Conservation (phyloP, 2,113 vertebrate genomes). For the Equus przewalskii region DNA sequence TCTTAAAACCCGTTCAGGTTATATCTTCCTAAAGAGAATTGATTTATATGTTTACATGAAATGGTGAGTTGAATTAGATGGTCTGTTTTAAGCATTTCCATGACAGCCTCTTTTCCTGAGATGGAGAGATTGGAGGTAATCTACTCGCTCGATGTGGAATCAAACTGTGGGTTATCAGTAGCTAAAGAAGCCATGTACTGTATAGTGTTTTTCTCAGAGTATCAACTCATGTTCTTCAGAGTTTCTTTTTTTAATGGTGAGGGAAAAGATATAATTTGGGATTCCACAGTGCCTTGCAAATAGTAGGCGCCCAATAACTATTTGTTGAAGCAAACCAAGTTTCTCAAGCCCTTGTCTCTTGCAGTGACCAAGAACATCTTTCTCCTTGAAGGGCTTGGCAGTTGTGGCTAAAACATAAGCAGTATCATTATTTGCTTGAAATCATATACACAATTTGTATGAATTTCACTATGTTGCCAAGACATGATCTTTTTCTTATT, state of each 20-base stretch:
- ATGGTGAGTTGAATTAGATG: background rate
- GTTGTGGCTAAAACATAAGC: constrained; percentile 81
- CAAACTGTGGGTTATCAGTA: fast-evolving
- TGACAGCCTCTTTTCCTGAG: constrained; percentile 18
- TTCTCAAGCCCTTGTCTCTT: constrained; percentile 75
- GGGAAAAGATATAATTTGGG: constrained; percentile 73
- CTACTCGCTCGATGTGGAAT: background rate
- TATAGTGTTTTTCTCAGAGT: constrained; percentile 72
- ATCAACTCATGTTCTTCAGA: constrained; percentile 66
- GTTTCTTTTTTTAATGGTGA: constrained; percentile 70
- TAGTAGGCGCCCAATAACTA: constrained; percentile 82
- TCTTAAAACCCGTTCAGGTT: constrained; percentile 31
- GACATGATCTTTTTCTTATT: constrained; percentile 88
- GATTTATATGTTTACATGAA: constrained; percentile 55
- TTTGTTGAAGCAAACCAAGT: constrained; percentile 80
- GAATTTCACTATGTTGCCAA: constrained; percentile 89
- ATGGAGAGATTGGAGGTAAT: background rate
- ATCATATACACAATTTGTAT: constrained; percentile 85
- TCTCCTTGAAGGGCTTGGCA: constrained; percentile 83
- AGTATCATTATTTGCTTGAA: constrained; percentile 85
- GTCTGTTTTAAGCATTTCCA: constrained; percentile 26
- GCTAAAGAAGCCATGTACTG: constrained; percentile 63
- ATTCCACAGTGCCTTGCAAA: constrained; percentile 85
- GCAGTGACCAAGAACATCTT: constrained; percentile 78
- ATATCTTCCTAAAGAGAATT: constrained; percentile 27